phyloP scores from a whole-genome alignment of 2,113 vertebrate genomes.

The Carassius gibelio region DNA sequence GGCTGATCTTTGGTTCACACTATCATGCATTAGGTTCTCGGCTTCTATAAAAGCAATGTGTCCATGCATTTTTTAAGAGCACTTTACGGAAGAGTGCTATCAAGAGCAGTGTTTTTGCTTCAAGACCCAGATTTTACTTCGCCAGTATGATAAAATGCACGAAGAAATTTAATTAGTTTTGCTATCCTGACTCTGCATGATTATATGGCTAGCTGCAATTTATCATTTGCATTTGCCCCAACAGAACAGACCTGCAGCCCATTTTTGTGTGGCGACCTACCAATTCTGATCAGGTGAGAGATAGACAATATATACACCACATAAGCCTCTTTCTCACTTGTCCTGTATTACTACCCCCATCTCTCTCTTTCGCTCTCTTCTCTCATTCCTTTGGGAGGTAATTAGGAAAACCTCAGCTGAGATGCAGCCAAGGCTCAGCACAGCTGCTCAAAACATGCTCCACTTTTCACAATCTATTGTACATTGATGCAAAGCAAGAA shows the following conservation, averaged over 20 bases:
- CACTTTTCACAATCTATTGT: constrained; percentile 59
- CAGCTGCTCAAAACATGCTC: constrained; percentile 71
- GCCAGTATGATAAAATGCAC: neutral
- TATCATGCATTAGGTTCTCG: constrained; percentile 35
- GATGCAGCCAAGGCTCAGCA: constrained; percentile 61
- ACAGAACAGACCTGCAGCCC: constrained; percentile 42
- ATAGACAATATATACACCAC: constrained; percentile 2
- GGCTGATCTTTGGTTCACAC: constrained; percentile 16
- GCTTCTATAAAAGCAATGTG: constrained; percentile 25
- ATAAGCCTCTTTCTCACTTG: constrained; percentile 48
- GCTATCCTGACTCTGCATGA: neutral
- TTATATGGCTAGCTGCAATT: neutral
- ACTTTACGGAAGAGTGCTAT: constrained; percentile 33
- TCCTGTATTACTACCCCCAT: neutral
- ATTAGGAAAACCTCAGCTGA: constrained; percentile 77
- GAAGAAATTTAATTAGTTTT: neutral
- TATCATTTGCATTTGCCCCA: neutral
- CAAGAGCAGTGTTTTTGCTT: neutral
- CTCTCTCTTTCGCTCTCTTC: neutral
- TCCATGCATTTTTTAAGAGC: constrained; percentile 61
- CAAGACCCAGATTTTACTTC: neutral
- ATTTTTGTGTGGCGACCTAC: constrained; percentile 56
- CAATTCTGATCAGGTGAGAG: constrained; percentile 13
- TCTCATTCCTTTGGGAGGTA: constrained; percentile 76
- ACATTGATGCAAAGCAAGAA: constrained; percentile 59